Percentiles rank a stretch among this genome's conserved stretches.
phyloP scores from a whole-genome alignment of 2,113 vertebrate genomes.

The Thamnaconus septentrionalis region DNA sequence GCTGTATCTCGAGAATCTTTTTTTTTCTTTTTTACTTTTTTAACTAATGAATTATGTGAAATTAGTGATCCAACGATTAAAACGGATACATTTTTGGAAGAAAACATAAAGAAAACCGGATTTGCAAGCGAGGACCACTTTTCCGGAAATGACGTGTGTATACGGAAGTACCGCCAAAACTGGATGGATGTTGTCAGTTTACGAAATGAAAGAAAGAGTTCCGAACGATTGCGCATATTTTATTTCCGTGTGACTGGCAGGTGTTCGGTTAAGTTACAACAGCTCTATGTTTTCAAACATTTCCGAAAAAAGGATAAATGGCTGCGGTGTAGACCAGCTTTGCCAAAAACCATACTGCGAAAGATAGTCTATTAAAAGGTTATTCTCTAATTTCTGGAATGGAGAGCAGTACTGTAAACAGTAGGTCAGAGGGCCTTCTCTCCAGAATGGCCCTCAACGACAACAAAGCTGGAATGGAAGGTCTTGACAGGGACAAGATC shows the following conservation, averaged over 20 bases:
- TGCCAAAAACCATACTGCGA: background rate
- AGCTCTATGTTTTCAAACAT: slow-evolving; percentile 35
- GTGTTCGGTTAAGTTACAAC: no score
- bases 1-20: no score
- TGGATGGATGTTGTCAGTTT: no score
- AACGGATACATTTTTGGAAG: no score
- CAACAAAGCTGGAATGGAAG: slow-evolving; percentile 98
- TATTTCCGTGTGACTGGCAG: no score
- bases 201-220: no score
- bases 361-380: background rate
- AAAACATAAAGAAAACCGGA: no score
- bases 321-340: background rate
- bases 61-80: no score
- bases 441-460: slow-evolving; percentile 95
- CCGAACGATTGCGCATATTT: no score
- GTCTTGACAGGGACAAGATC: slow-evolving; percentile 94
- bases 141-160: slow-evolving; percentile 1
- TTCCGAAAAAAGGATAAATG: background rate
- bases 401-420: slow-evolving; percentile 44
- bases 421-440: slow-evolving; percentile 75
- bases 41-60: no score
- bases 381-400: slow-evolving; percentile 22
- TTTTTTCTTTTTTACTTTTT: no score
- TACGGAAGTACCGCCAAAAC: slow-evolving; percentile 55
- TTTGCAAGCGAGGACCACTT: background rate